Conservation (phyloP, 1,140 invertebrate genomes). For the Dendroctonus ponderosae region DNA sequence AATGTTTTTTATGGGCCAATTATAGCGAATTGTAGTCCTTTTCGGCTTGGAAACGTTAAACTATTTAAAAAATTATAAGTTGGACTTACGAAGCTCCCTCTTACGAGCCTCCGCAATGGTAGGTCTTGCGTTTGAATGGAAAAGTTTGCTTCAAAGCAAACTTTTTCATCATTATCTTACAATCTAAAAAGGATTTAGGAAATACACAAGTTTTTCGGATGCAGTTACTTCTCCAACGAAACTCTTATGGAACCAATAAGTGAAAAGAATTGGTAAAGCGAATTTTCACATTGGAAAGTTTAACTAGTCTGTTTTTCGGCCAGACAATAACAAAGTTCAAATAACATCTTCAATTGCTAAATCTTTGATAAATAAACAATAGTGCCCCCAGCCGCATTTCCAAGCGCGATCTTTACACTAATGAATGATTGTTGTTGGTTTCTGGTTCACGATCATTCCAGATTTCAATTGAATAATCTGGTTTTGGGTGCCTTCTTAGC, state of each 20-base stretch:
- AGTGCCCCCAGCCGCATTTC: background rate
- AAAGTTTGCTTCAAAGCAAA: no score
- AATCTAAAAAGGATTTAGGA: no score
- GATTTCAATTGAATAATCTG: background rate
- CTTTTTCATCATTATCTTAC: no score
- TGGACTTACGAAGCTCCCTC: no score
- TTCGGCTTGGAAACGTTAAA: conserved; percentile 3
- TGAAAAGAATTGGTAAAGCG: no score
- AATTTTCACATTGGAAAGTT: background rate
- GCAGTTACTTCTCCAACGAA: no score
- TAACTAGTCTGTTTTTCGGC: background rate
- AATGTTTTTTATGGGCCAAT: conserved; percentile 20
- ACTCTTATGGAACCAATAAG: no score
- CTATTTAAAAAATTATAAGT: background rate
- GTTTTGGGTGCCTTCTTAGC: background rate
- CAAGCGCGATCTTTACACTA: no score
- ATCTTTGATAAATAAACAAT: background rate
- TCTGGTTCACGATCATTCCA: no score
- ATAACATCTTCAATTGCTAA: background rate
- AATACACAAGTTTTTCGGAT: background rate
- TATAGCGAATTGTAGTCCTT: background rate
- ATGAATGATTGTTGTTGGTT: no score
- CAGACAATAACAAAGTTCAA: background rate
- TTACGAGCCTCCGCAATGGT: no score
- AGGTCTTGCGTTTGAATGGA: no score